Evolutionary conservation across 2,888 invertebrate species (phyloP).

Genomic region (Scrobipalpa atriplicella): DNA sequence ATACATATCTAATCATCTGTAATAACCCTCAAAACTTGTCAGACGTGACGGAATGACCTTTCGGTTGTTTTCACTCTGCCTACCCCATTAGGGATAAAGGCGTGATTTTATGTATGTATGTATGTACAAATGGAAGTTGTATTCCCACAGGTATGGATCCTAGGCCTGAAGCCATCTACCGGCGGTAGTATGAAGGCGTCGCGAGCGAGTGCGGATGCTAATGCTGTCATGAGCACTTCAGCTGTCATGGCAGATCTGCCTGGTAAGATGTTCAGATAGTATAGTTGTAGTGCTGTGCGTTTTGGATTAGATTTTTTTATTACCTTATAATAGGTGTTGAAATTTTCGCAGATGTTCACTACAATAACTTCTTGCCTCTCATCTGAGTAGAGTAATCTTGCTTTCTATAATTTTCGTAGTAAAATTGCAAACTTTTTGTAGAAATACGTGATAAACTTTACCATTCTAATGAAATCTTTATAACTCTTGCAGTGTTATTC

Average conservation of each 20-base stretch:
- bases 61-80: no score
- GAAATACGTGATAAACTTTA: not conserved
- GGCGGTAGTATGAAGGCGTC: constrained; percentile 95
- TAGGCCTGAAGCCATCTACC: constrained; percentile 96
- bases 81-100: no score
- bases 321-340: not conserved
- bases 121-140: no score
- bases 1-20: no score
- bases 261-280: constrained; percentile 64
- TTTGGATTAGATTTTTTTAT: not conserved
- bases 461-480: not conserved
- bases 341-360: no score
- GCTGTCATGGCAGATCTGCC: constrained; percentile 98
- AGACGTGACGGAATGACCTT: no score
- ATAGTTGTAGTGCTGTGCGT: not conserved
- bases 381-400: not conserved
- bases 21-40: no score
- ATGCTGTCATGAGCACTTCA: constrained; percentile 94
- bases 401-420: not conserved
- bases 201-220: constrained; percentile 89
- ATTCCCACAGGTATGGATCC: constrained; percentile 90
- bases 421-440: no score
- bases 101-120: not conserved
- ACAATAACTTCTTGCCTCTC: no score
- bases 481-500: not conserved